These are phyloP conservation scores for Neomorphus geoffroyi DNA, from an alignment of 2,797 vertebrate genomes.

Conservation along the genomic window DNA sequence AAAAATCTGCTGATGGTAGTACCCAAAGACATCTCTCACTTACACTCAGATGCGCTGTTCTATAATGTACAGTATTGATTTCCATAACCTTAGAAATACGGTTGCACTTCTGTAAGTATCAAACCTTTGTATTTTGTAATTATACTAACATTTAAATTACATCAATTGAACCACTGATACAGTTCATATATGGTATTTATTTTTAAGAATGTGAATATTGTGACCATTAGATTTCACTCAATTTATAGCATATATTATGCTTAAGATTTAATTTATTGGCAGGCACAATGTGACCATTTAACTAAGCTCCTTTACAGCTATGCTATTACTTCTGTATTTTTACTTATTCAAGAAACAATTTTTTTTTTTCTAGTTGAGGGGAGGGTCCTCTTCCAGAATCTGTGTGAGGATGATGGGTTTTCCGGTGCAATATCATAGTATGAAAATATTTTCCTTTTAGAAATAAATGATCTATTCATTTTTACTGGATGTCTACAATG, in stretches of 20 bases:
- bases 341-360: background rate
- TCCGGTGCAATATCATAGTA: background rate
- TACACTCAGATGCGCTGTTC: background rate
- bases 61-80: background rate
- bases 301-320: background rate
- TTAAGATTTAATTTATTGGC: background rate
- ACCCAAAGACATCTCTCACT: background rate
- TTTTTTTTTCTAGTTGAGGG: background rate
- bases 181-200: background rate
- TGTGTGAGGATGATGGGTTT: background rate
- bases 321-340: background rate
- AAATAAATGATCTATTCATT: conserved; percentile 27
- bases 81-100: background rate
- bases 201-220: background rate
- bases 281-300: background rate
- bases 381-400: background rate
- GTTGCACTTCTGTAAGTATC: background rate
- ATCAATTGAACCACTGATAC: background rate
- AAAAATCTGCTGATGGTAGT: background rate
- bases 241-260: background rate
- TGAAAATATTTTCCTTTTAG: background rate
- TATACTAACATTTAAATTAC: background rate
- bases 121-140: background rate
- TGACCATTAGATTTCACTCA: background rate
- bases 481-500: background rate